These are phyloP conservation scores for Heliornis fulica DNA, from an alignment of 2,113 vertebrate genomes.

Conservation along the genomic window DNA sequence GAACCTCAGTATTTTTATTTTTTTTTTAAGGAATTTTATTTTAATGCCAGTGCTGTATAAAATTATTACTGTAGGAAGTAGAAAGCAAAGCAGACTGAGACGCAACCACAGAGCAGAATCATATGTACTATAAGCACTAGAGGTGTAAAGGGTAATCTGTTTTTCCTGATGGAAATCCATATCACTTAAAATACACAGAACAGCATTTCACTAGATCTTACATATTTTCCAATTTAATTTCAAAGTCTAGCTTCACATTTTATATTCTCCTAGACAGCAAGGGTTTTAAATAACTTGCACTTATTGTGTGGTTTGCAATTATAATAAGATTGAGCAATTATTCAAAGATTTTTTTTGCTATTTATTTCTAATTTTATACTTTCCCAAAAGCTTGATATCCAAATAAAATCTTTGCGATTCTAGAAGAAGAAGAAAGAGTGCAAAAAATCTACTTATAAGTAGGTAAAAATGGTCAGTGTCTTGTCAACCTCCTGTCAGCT, in stretches of 20 bases:
- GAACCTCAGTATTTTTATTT: background rate
- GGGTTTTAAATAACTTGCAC: conserved; percentile 5
- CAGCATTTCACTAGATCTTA: background rate
- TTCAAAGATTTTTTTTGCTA: background rate
- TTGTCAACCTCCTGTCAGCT: background rate
- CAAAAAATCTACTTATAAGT: background rate
- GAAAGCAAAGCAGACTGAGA: background rate
- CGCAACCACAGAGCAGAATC: background rate
- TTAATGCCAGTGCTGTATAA: background rate
- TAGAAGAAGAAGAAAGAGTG: background rate
- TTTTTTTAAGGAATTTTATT: background rate
- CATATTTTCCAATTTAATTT: background rate
- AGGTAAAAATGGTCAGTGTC: background rate
- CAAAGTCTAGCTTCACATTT: background rate
- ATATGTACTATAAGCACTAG: background rate
- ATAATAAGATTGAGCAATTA: conserved; percentile 19
- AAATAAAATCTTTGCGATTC: background rate
- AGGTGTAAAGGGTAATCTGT: background rate
- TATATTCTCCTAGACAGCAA: background rate
- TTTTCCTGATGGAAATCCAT: background rate
- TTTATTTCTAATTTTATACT: conserved; percentile 20
- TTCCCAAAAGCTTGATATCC: background rate
- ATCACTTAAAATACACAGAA: background rate
- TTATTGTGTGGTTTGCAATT: conserved; percentile 34
- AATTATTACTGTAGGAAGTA: background rate